A percentile compares a stretch with the other conserved stretches of the same genome.
Evolutionary conservation across 2,888 invertebrate species (phyloP).

Genomic region (Drosophila algonquin): DNA sequence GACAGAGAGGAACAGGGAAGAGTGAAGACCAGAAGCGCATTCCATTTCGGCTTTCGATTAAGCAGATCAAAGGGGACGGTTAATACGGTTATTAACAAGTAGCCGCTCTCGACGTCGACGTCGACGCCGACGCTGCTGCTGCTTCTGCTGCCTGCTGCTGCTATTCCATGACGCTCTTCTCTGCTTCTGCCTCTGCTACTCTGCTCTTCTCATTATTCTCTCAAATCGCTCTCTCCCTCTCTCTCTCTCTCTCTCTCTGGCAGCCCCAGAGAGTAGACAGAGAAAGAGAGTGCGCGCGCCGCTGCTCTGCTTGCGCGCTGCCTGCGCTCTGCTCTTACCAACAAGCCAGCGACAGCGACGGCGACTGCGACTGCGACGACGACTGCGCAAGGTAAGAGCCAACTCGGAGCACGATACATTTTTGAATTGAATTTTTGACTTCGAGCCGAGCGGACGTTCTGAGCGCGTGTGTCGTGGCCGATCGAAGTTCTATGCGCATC

Average conservation of each 20-base stretch:
- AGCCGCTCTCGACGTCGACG: conserved; percentile 47
- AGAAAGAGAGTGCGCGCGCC: conserved; percentile 14
- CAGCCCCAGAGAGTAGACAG: conserved; percentile 7
- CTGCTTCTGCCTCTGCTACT: conserved; percentile 6
- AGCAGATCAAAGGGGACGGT: conserved; percentile 73
- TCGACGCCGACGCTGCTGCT: background rate
- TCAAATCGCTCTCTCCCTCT: conserved; percentile 71
- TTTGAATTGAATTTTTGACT: conserved; percentile 73
- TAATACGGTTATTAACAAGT: conserved; percentile 80
- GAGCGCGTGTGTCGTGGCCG: conserved; percentile 40
- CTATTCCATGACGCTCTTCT: conserved; percentile 6
- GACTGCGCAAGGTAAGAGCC: conserved; percentile 62
- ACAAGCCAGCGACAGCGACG: conserved; percentile 20
- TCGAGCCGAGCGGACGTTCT: conserved; percentile 81
- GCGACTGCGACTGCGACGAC: background rate
- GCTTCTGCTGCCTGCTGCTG: conserved; percentile 5
- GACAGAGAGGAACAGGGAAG: background rate
- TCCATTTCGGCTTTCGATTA: conserved; percentile 82
- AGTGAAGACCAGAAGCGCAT: conserved; percentile 74
- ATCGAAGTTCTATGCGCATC: conserved; percentile 25
- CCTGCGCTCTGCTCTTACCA: conserved; percentile 6
- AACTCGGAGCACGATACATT: background rate
- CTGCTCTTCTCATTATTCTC: conserved; percentile 52
- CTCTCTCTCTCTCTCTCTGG: conserved; percentile 44
- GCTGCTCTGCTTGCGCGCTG: background rate